Percentiles rank a stretch among this genome's conserved stretches.
Conservation (phyloP, 1,140 invertebrate genomes). For the Fopius arisanus region DNA sequence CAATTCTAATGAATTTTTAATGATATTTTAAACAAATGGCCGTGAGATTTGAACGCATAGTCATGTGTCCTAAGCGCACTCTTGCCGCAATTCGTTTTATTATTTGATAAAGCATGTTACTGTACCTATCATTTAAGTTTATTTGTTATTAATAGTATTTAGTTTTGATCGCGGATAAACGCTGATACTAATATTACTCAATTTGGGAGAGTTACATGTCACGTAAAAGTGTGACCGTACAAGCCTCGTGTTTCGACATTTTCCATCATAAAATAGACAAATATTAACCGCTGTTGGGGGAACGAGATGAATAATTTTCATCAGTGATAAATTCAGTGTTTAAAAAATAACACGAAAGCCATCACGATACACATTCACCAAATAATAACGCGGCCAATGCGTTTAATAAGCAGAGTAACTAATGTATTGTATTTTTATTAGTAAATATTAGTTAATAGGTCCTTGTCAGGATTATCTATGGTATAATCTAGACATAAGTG, state of each 20-base stretch:
- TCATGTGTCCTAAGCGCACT: not conserved
- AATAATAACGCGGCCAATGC: not conserved
- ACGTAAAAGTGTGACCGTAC: not conserved
- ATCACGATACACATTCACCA: constrained; percentile 7
- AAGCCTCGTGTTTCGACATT: not conserved
- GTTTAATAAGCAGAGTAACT: constrained; percentile 11
- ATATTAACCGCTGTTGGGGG: not conserved
- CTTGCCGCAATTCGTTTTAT: not conserved
- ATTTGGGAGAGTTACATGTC: not conserved
- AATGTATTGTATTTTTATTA: constrained; percentile 36
- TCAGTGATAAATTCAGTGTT: not conserved
- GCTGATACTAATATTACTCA: not conserved
- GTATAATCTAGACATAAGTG: no score
- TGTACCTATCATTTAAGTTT: not conserved
- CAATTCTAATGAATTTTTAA: not conserved
- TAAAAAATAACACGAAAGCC: not conserved
- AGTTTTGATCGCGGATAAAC: not conserved
- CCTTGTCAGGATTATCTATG: no score
- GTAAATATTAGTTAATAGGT: not conserved
- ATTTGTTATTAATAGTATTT: not conserved
- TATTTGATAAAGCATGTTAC: not conserved
- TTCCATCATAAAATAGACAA: not conserved
- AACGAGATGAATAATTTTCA: not conserved
- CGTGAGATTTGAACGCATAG: not conserved
- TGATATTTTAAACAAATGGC: not conserved